A percentile compares a stretch with the other conserved stretches of the same genome.
Conservation (phyloP, 2,113 vertebrate genomes). For the Ptyas mucosa region DNA sequence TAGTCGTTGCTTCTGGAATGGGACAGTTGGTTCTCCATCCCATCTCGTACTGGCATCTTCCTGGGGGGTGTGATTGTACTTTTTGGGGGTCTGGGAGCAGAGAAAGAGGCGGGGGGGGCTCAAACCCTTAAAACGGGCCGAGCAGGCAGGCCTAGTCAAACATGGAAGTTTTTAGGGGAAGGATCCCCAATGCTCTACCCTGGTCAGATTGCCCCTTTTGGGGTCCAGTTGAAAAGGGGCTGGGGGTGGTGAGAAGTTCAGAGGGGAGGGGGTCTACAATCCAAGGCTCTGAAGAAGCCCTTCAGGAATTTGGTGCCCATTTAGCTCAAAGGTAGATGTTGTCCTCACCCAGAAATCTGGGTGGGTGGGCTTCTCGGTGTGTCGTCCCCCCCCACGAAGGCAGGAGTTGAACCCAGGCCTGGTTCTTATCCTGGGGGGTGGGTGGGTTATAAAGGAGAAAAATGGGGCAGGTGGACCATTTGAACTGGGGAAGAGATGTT, state of each 20-base stretch:
- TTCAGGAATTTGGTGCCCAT: background rate
- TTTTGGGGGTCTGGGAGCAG: too few species aligned
- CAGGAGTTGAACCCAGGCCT: background rate
- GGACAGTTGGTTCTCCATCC: background rate
- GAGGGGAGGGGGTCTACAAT: background rate
- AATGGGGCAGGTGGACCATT: background rate
- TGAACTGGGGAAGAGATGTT: background rate
- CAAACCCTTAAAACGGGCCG: too few species aligned
- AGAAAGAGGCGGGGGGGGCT: too few species aligned
- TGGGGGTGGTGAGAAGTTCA: background rate
- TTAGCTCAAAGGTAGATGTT: background rate
- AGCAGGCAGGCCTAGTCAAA: too few species aligned
- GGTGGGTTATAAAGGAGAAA: background rate
- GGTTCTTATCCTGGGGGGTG: background rate
- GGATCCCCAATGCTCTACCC: background rate
- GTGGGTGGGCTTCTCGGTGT: background rate
- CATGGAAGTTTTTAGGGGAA: too few species aligned
- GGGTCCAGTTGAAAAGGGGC: background rate
- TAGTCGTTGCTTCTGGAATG: background rate
- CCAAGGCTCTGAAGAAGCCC: background rate
- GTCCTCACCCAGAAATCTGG: too few species aligned
- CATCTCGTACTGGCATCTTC: background rate
- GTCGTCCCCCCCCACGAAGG: accelerated
- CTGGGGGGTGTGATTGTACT: too few species aligned
- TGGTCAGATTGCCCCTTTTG: background rate